Base-by-base conservation (phyloP, 2,888 invertebrate genomes). In the Aromia moschata region DNA sequence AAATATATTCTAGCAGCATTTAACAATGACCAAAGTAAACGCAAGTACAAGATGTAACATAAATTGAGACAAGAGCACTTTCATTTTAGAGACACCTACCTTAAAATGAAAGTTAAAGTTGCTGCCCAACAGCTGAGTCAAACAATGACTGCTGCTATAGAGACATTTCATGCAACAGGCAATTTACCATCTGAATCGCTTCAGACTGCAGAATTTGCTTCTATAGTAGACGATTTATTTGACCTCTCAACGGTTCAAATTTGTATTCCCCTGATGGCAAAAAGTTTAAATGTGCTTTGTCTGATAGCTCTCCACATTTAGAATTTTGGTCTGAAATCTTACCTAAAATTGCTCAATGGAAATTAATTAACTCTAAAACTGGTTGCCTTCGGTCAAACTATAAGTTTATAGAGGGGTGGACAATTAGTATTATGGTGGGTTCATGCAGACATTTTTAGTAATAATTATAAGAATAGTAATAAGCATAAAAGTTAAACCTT, bases 121-220 rank as follows among this genome's bases (percentile, higher is more conserved):
- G 58, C 55, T 20, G 60, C 55, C 30, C 43, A 47, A 30, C 51
- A 51, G 11, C 20, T 64, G 16, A 61, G 58, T 14, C 18, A 52
- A 18, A 36, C 60, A 2, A 37, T 64, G 15, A 52, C 58, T n/a
- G 46, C 56, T 18, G 38, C 57, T 11, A 58, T 61, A 11, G 47
- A 58, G 36, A 58, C 58, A 14, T 60, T 45, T 25, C 30, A 3
- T 12, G 11, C 18, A 11, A 10, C 18, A 3, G 60, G 58, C 7
- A 33, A 51, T 17, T 31, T 57, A 15, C 60, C 58, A 15, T 31
- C 63, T 2, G 60, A 60, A 55, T 40, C 57, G 14, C 37, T 55
- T n/a, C n/a, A 60, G 14, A 60, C 58, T 1, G 61, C 60, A 0
- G 58, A 63, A 44, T 63, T 63, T 60, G 36, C 37, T 20, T 4